Evolutionary conservation across 2,113 vertebrate genomes (phyloP).

Genomic region (Alectura lathami): DNA sequence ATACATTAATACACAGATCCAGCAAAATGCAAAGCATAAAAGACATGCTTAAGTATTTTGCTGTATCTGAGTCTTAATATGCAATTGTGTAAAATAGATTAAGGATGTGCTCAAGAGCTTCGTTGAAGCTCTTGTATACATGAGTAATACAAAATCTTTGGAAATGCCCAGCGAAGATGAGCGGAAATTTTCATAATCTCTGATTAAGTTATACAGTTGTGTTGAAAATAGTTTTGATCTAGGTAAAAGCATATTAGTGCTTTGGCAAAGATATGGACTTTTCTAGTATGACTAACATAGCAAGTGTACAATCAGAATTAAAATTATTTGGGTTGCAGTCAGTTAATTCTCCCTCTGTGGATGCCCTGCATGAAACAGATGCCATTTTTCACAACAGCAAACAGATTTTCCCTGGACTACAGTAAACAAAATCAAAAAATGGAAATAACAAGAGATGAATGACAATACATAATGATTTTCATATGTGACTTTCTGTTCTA

Average conservation of each 20-base stretch:
- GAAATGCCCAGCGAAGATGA: background rate
- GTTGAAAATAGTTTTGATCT: background rate
- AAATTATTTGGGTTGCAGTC: background rate
- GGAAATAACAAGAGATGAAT: background rate
- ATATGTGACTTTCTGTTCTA: background rate
- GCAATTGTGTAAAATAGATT: background rate
- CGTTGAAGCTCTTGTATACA: background rate
- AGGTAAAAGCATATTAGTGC: background rate
- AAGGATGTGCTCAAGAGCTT: background rate
- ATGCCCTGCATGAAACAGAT: background rate
- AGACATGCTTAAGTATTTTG: background rate
- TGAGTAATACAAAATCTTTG: background rate
- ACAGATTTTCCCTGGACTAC: background rate
- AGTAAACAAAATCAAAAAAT: background rate
- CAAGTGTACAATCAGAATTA: background rate
- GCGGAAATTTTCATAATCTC: background rate
- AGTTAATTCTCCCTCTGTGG: background rate
- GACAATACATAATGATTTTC: background rate
- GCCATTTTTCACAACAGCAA: background rate
- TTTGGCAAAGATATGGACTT: background rate
- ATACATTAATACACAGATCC: background rate
- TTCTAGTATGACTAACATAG: background rate
- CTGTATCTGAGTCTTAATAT: background rate
- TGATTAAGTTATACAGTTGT: background rate
- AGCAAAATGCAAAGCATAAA: background rate